Conservation (phyloP, 2,797 vertebrate genomes). For the Dicrostonyx torquatus region DNA sequence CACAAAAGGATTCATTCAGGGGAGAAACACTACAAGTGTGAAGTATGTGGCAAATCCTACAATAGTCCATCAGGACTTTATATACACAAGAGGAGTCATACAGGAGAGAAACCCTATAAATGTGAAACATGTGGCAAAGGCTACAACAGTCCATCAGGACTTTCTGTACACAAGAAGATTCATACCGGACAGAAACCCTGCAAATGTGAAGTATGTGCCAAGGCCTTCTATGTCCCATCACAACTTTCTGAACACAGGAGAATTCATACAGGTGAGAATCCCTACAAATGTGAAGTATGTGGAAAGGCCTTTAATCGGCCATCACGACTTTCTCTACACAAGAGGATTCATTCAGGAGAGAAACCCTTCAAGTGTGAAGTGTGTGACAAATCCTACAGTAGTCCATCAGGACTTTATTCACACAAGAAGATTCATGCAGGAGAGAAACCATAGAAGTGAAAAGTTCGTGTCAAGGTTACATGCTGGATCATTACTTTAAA, state of each 20-base stretch:
- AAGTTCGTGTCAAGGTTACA: background rate
- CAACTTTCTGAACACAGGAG: background rate
- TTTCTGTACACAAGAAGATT: background rate
- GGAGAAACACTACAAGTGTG: too few relatives aligned
- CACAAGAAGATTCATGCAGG: background rate
- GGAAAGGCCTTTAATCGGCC: too few relatives aligned
- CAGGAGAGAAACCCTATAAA: too few relatives aligned
- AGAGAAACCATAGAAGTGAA: background rate
- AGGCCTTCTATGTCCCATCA: background rate
- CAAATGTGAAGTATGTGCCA: background rate
- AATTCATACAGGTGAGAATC: background rate
- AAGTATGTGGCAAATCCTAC: too few relatives aligned
- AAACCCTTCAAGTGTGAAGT: background rate
- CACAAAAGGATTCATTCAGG: too few relatives aligned
- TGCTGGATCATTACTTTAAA: background rate
- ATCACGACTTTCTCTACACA: too few relatives aligned
- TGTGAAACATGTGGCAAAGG: too few relatives aligned
- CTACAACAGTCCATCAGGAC: too few relatives aligned
- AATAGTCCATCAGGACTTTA: too few relatives aligned
- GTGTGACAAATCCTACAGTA: background rate
- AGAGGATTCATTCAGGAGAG: background rate
- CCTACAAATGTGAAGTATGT: too few relatives aligned
- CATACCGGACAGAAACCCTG: background rate
- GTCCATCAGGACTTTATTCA: background rate
- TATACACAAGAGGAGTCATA: background rate